phyloP scores from a whole-genome alignment of 2,797 vertebrate species.

The Scolopax bukidnonensis region DNA sequence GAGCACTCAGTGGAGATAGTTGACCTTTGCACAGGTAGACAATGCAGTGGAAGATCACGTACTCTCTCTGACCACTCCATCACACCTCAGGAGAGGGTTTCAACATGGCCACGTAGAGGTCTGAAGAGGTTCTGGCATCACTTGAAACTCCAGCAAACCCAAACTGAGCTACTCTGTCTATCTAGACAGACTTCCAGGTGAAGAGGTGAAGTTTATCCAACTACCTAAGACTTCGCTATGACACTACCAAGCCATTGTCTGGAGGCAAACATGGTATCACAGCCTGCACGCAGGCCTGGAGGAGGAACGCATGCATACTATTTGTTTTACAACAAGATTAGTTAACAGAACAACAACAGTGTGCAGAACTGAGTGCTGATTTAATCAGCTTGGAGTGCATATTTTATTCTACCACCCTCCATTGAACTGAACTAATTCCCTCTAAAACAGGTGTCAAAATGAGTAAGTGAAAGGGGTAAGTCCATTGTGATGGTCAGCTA shows the following conservation, averaged over 20 bases:
- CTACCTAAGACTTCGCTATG: neutral
- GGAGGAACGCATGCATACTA: neutral
- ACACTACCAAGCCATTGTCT: neutral
- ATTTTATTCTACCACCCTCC: neutral
- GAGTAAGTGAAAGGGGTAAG: neutral
- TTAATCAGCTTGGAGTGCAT: neutral
- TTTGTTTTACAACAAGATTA: neutral
- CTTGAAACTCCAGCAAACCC: neutral
- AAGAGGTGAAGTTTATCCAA: neutral
- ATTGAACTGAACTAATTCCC: neutral
- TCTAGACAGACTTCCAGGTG: neutral
- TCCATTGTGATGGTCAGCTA: neutral
- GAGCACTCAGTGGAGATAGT: fast-evolving
- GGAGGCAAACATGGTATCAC: neutral
- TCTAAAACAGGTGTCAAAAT: slow-evolving; percentile 44
- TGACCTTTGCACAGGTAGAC: neutral
- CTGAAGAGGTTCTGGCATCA: neutral
- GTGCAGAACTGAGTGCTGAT: neutral
- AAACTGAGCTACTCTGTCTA: neutral
- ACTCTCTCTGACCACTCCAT: neutral
- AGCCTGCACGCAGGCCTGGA: neutral
- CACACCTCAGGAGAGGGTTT: neutral
- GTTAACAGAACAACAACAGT: neutral
- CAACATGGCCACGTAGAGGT: neutral
- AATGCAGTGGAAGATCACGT: neutral